phyloP scores from a whole-genome alignment of 2,113 vertebrate genomes.

The Etheostoma cragini region DNA sequence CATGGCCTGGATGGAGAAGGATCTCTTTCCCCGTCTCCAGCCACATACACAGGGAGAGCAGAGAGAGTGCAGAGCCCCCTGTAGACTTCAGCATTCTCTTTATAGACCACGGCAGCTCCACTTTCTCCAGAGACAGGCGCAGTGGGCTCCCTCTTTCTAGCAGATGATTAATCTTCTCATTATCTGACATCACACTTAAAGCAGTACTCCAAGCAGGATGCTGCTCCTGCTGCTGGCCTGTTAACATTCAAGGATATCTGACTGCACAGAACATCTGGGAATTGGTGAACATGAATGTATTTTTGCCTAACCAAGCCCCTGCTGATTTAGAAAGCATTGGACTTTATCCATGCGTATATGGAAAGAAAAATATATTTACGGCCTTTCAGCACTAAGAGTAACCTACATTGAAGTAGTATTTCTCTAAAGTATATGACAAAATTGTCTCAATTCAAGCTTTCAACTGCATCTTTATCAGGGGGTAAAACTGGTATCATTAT shows the following conservation, averaged over 20 bases:
- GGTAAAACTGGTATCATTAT: neutral
- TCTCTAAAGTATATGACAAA: neutral
- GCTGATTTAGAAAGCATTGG: slow-evolving; percentile 4
- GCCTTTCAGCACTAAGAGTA: neutral
- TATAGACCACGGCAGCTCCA: slow-evolving; percentile 55
- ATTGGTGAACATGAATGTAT: slow-evolving; percentile 20
- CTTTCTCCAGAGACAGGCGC: slow-evolving; percentile 61
- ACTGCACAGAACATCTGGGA: slow-evolving; percentile 5
- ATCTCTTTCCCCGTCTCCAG: slow-evolving; percentile 70
- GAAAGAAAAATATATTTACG: neutral
- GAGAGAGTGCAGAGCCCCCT: slow-evolving; percentile 44
- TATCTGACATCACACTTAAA: slow-evolving; percentile 74
- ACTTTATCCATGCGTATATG: neutral
- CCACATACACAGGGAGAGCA: slow-evolving; percentile 27
- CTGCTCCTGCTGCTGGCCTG: slow-evolving; percentile 11
- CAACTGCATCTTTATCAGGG: neutral
- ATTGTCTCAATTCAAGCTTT: neutral
- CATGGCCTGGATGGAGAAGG: slow-evolving; percentile 56
- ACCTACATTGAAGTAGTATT: neutral
- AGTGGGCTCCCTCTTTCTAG: slow-evolving; percentile 61
- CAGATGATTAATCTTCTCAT: slow-evolving; percentile 81
- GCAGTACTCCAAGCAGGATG: slow-evolving; percentile 51
- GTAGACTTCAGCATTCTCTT: slow-evolving; percentile 61
- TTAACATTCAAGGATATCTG: slow-evolving; percentile 1
- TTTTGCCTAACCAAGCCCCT: slow-evolving; percentile 44